Conservation (phyloP, 1,140 invertebrate species). For the Drosophila subobscura region DNA sequence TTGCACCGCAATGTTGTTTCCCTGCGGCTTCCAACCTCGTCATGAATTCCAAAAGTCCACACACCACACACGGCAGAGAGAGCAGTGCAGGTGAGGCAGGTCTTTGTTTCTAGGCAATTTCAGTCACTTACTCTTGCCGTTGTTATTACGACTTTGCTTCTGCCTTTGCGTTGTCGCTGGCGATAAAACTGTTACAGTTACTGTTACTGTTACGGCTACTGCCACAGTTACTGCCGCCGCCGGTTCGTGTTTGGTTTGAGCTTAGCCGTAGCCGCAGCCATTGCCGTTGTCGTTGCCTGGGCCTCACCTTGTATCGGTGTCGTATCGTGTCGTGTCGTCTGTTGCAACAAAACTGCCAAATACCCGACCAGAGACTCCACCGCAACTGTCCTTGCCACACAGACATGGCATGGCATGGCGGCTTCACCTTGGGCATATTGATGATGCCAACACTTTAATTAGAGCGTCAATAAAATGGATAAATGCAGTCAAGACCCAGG, state of each 20-base stretch:
- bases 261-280: slow-evolving; percentile 34
- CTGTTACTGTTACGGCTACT: slow-evolving; percentile 30
- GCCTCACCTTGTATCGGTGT: slow-evolving; percentile 52
- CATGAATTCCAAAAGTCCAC: slow-evolving; percentile 16
- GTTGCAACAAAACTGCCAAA: slow-evolving; percentile 55
- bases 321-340: slow-evolving; percentile 43
- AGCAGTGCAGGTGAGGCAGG: slow-evolving; percentile 13
- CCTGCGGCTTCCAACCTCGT: slow-evolving; percentile 33
- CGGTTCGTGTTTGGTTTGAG: slow-evolving; percentile 29
- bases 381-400: slow-evolving; percentile 31
- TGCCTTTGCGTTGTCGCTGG: slow-evolving; percentile 51
- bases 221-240: slow-evolving; percentile 36
- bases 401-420: slow-evolving; percentile 21
- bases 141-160: slow-evolving; percentile 52
- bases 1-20: slow-evolving; percentile 58
- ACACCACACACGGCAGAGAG: slow-evolving; percentile 26
- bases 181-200: slow-evolving; percentile 66
- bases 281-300: slow-evolving; percentile 23
- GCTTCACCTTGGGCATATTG: slow-evolving; percentile 59
- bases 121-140: slow-evolving; percentile 55
- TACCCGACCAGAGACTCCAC: slow-evolving; percentile 14
- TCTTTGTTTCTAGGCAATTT: slow-evolving; percentile 69
- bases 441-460: slow-evolving; percentile 67
- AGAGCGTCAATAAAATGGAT: slow-evolving; percentile 74
- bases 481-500: slow-evolving; percentile 24